Conservation (phyloP, 2,888 invertebrate genomes). For the Athetis lepigone region DNA sequence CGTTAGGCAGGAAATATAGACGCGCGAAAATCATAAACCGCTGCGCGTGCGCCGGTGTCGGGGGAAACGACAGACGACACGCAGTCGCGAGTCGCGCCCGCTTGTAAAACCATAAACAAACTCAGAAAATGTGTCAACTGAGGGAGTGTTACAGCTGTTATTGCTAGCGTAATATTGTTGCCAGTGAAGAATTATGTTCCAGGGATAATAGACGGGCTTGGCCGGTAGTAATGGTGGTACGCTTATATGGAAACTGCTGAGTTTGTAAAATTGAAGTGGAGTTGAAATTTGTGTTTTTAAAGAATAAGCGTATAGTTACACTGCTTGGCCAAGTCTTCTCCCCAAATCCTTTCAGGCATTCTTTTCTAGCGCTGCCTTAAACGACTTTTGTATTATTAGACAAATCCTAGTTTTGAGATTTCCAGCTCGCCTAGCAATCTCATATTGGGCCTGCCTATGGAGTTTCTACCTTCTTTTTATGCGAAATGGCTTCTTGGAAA, state of each 20-base stretch:
- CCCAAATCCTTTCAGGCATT: too few species aligned
- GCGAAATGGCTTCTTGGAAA: too few species aligned
- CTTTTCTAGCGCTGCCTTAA: too few species aligned
- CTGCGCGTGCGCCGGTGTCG: constrained; percentile 63
- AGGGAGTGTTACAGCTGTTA: constrained; percentile 55
- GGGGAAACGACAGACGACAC: constrained; percentile 62
- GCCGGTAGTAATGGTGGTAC: neutral
- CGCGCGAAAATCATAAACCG: constrained; percentile 84
- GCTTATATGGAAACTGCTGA: neutral
- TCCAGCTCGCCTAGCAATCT: too few species aligned
- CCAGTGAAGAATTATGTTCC: constrained; percentile 41
- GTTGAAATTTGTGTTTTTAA: too few species aligned
- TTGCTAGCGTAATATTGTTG: constrained; percentile 44
- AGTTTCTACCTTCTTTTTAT: too few species aligned
- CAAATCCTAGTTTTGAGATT: too few species aligned
- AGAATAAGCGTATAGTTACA: too few species aligned
- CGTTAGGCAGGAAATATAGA: constrained; percentile 78
- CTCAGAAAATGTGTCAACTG: constrained; percentile 61
- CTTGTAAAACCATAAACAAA: constrained; percentile 66
- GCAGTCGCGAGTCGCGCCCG: constrained; percentile 50
- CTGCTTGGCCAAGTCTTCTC: too few species aligned
- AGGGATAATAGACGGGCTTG: constrained; percentile 8
- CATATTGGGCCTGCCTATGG: too few species aligned
- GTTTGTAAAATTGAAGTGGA: too few species aligned
- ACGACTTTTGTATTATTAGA: too few species aligned